phyloP scores from a whole-genome alignment of 2,888 invertebrate genomes.

The Lepidochitona cinerea region DNA sequence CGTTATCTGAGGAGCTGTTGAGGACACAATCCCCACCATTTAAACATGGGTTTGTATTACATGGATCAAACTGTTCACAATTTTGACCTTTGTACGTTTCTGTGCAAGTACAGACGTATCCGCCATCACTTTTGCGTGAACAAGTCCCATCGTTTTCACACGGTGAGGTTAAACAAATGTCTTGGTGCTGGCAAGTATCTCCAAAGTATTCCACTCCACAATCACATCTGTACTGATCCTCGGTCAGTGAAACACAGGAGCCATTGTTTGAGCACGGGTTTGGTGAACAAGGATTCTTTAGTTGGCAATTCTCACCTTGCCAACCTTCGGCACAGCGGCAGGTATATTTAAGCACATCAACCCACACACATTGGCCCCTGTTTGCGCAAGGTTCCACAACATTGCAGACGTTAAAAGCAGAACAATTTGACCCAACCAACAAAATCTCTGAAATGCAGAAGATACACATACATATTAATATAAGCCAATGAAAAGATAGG shows the following conservation, averaged over 20 bases:
- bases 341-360: background rate
- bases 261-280: constrained; percentile 46
- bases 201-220: constrained; percentile 44
- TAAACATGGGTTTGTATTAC: background rate
- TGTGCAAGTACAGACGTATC: constrained; percentile 19
- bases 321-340: constrained; percentile 34
- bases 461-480: background rate
- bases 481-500: background rate
- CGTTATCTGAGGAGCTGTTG: background rate
- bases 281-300: constrained; percentile 39
- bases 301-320: constrained; percentile 50
- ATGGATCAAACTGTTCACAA: constrained; percentile 10
- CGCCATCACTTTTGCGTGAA: constrained; percentile 7
- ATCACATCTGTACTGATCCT: constrained; percentile 38
- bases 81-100: constrained; percentile 6
- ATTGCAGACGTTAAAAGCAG: background rate
- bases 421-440: background rate
- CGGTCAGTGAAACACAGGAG: constrained; percentile 38
- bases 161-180: constrained; percentile 32
- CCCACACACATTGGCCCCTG: background rate
- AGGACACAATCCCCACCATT: background rate
- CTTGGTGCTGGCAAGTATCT: constrained; percentile 35
- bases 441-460: background rate
- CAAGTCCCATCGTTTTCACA: constrained; percentile 35
- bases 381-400: constrained; percentile 6